Percentiles rank a stretch among this genome's conserved stretches.
Evolutionary conservation across 2,888 invertebrate species (phyloP).

Genomic region (Lasioglossum malachurum): DNA sequence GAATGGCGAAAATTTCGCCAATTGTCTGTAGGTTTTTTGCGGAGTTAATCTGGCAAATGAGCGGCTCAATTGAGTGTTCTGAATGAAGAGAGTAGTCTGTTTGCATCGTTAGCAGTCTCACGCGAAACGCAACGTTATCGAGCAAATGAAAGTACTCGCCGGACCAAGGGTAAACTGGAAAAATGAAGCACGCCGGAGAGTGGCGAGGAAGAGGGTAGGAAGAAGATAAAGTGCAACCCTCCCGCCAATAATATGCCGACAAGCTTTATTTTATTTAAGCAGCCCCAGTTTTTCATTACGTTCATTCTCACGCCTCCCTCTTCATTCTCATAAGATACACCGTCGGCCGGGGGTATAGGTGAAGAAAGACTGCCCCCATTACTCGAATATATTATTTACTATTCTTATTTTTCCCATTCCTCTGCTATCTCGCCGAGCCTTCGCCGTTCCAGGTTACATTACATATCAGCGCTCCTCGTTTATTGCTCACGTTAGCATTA

Average conservation of each 20-base stretch:
- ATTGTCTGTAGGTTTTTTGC: not conserved
- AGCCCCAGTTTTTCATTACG: constrained; percentile 83
- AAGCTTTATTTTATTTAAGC: constrained; percentile 84
- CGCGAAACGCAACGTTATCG: constrained; percentile 43
- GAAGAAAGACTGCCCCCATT: constrained; percentile 59
- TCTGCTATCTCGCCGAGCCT: constrained; percentile 35
- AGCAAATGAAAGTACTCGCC: constrained; percentile 52
- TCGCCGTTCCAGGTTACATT: not conserved
- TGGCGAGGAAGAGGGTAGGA: constrained; percentile 19
- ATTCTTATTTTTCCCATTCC: constrained; percentile 80
- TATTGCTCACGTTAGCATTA: not conserved
- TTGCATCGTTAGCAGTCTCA: constrained; percentile 46
- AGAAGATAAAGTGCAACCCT: constrained; percentile 74
- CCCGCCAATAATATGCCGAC: constrained; percentile 81
- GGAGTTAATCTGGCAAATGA: not conserved
- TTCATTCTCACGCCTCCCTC: constrained; percentile 79
- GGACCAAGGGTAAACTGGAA: constrained; percentile 51
- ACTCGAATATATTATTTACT: constrained; percentile 83
- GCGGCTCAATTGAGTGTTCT: constrained; percentile 43
- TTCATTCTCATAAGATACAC: constrained; percentile 66
- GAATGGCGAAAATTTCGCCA: not conserved
- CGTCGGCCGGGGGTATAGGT: constrained; percentile 46
- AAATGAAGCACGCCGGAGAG: constrained; percentile 42
- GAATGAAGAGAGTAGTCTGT: constrained; percentile 42
- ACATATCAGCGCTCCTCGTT: not conserved